Evolutionary conservation across 2,113 vertebrate genomes (phyloP).

Genomic region (Caranx melampygus): DNA sequence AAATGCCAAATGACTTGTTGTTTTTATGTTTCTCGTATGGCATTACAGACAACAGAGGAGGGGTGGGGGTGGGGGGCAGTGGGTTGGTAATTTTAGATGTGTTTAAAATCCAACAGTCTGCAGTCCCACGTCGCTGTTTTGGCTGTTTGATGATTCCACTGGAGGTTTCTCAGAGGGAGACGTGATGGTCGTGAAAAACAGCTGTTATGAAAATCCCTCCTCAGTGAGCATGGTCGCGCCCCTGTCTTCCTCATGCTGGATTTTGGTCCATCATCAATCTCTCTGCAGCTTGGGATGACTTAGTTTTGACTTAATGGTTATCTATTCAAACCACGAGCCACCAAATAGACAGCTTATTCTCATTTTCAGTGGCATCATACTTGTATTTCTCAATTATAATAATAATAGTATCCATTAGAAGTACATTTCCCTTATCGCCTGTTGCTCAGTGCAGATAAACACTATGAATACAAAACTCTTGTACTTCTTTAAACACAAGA

Average conservation of each 20-base stretch:
- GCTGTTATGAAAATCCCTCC: conserved; percentile 19
- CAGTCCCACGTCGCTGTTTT: conserved; percentile 18
- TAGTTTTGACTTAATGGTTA: conserved; percentile 15
- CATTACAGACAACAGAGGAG: background rate
- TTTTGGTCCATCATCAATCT: conserved; percentile 39
- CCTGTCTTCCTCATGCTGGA: conserved; percentile 1
- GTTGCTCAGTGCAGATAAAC: conserved; percentile 63
- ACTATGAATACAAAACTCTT: conserved; percentile 70
- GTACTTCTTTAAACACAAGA: conserved; percentile 54
- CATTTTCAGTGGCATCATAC: conserved; percentile 42
- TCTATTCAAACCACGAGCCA: conserved; percentile 30
- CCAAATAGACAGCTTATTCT: conserved; percentile 26
- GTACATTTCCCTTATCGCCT: conserved; percentile 44
- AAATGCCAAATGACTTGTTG: conserved; percentile 22
- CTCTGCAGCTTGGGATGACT: conserved; percentile 22
- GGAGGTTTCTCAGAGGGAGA: background rate
- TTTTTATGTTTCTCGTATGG: conserved; percentile 26
- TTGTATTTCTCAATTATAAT: conserved; percentile 21
- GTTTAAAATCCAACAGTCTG: conserved; percentile 40
- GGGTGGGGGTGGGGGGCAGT: background rate
- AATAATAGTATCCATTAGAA: conserved; percentile 40
- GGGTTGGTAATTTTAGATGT: conserved; percentile 5
- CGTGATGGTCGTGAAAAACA: conserved; percentile 11
- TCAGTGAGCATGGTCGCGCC: background rate
- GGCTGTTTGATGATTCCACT: conserved; percentile 28